A percentile compares a stretch with the other conserved stretches of the same genome.
These are phyloP conservation scores for Hyphantria cunea DNA, from an alignment of 1,140 invertebrate genomes.

Conservation along the genomic window DNA sequence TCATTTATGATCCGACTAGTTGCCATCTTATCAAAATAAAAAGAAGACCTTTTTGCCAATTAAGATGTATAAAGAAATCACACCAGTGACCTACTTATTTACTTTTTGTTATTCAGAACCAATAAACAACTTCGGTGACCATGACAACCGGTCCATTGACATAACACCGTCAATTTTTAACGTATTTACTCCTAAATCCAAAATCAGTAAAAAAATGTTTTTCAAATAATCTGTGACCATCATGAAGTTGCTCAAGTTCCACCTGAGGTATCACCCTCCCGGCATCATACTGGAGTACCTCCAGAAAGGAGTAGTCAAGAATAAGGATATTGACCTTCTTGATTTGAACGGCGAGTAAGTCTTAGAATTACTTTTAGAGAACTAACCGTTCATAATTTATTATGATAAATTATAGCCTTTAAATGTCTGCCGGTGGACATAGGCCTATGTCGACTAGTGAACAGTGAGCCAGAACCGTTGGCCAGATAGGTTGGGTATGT, in stretches of 20 bases:
- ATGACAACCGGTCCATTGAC: slow-evolving; percentile 66
- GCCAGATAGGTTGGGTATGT: no score
- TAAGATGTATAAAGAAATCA: no score
- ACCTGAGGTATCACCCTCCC: slow-evolving; percentile 87
- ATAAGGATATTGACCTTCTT: slow-evolving; percentile 85
- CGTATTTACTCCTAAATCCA: slow-evolving; percentile 33
- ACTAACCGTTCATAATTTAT: slow-evolving; percentile 8
- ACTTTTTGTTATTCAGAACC: slow-evolving; percentile 3
- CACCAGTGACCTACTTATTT: neutral
- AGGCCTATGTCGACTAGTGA: no score
- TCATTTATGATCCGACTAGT: no score
- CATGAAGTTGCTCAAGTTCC: slow-evolving; percentile 86
- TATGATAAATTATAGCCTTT: no score
- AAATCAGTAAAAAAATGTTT: slow-evolving; percentile 35
- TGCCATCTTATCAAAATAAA: no score
- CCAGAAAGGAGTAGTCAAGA: slow-evolving; percentile 82
- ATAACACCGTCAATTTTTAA: slow-evolving; percentile 55
- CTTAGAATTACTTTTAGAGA: neutral
- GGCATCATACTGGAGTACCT: slow-evolving; percentile 84
- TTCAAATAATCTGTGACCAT: slow-evolving; percentile 26
- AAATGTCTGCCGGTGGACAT: no score
- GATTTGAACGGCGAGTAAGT: slow-evolving; percentile 83
- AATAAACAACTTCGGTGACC: slow-evolving; percentile 29
- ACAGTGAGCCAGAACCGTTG: no score
- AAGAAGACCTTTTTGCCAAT: no score